These are phyloP conservation scores for Neolamprologus toae DNA, from an alignment of 2,113 vertebrate genomes.

Conservation along the genomic window DNA sequence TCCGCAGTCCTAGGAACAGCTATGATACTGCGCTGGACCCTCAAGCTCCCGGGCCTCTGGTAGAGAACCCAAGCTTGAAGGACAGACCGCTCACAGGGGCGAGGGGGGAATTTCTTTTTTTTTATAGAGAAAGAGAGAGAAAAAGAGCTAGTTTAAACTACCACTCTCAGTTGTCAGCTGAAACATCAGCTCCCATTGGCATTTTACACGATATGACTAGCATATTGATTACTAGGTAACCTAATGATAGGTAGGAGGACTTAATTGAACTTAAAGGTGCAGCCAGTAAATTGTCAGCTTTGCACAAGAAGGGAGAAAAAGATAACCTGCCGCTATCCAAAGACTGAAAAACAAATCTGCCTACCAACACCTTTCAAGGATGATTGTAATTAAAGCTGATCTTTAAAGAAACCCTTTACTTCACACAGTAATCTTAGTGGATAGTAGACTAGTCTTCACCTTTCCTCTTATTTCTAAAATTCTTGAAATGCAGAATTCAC, in stretches of 20 bases:
- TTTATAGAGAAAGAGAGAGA: background rate
- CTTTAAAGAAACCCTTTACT: background rate
- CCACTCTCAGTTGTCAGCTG: background rate
- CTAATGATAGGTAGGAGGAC: background rate
- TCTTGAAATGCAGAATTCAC: background rate
- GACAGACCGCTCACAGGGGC: fast-evolving
- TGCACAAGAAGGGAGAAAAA: background rate
- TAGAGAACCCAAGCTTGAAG: background rate
- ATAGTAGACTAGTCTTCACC: background rate
- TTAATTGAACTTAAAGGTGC: background rate
- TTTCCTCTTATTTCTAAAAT: background rate
- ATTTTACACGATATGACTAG: background rate
- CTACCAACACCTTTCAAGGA: background rate
- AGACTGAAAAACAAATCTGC: background rate
- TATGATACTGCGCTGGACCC: background rate
- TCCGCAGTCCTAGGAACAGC: background rate
- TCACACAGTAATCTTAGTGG: background rate
- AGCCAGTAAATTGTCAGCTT: background rate
- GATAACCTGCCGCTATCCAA: background rate
- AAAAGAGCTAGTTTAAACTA: background rate
- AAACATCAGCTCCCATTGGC: background rate
- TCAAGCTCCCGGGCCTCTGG: background rate
- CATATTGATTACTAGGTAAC: background rate
- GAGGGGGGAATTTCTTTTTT: background rate
- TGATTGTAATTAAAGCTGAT: background rate